Conservation (phyloP, 2,888 invertebrate genomes). For the Phytoseiulus persimilis region DNA sequence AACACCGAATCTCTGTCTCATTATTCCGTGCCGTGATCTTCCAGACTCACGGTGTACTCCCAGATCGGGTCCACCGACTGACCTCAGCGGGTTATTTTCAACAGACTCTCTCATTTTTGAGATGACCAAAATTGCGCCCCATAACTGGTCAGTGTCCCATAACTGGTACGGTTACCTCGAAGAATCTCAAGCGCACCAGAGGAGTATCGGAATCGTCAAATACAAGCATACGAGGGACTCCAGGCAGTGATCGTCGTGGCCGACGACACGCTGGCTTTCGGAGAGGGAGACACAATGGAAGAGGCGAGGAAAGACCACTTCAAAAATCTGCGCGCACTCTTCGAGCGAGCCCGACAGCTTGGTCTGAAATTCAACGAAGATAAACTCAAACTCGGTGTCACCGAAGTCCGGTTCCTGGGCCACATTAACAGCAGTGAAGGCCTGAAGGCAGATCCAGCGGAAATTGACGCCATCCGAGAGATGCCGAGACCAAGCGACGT, state of each 20-base stretch:
- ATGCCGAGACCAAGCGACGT: background rate
- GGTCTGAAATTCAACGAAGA: background rate
- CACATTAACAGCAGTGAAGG: background rate
- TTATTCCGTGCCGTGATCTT: too few relatives aligned
- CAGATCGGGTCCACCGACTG: too few relatives aligned
- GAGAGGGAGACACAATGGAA: background rate
- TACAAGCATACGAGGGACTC: slow-evolving; percentile 12
- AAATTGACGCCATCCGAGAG: background rate
- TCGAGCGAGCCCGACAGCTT: background rate
- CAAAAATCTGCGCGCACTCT: background rate
- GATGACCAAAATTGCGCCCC: too few relatives aligned
- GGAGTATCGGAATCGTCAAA: background rate
- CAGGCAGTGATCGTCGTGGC: background rate
- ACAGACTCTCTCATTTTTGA: too few relatives aligned
- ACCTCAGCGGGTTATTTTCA: too few relatives aligned
- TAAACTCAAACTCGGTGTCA: background rate
- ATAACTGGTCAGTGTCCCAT: too few relatives aligned
- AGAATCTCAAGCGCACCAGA: background rate
- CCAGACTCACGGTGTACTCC: too few relatives aligned
- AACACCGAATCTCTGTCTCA: too few relatives aligned
- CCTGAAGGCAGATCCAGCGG: background rate
- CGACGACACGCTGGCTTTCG: background rate
- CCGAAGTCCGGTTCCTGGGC: background rate
- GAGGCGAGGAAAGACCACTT: background rate
- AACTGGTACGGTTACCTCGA: background rate